Percentiles rank a stretch among this genome's conserved stretches.
These are phyloP conservation scores for Criorhina ranunculi DNA, from an alignment of 2,888 invertebrate genomes.

Conservation along the genomic window DNA sequence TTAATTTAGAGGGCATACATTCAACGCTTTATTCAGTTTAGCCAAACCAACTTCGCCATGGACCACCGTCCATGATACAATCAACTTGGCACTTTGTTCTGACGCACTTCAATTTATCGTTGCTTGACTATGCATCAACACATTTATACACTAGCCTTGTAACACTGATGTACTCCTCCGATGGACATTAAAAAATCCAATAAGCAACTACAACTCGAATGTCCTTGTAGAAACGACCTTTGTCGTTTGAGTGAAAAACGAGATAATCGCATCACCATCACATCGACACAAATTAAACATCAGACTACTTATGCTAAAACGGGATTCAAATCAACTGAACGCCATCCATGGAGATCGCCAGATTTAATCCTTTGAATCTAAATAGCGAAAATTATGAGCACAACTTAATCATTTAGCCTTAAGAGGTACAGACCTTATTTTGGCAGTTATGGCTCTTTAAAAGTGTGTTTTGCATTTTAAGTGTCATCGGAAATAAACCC, in stretches of 20 bases:
- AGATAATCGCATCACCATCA: constrained; percentile 56
- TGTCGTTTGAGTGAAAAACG: constrained; percentile 29
- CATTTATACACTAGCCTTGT: background rate
- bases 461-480: constrained; percentile 75
- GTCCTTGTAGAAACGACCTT: constrained; percentile 18
- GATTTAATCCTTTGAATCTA: constrained; percentile 57
- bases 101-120: no score
- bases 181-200: constrained; percentile 47
- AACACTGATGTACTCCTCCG: background rate
- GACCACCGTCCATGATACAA: no score
- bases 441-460: constrained; percentile 66
- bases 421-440: constrained; percentile 50
- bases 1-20: no score
- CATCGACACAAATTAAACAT: constrained; percentile 58
- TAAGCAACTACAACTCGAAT: constrained; percentile 5
- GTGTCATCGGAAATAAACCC: constrained; percentile 62
- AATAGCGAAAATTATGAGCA: constrained; percentile 65
- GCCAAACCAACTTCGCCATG: no score
- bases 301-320: constrained; percentile 15
- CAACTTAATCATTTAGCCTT: constrained; percentile 59
- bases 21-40: no score
- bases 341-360: background rate
- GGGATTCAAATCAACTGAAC: constrained; percentile 23
- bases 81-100: no score
- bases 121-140: no score